Evolutionary conservation across 1,140 invertebrate species (phyloP), one percentile per base, ranked within the genome.

Genomic region (Drosophila ercepeae): DNA sequence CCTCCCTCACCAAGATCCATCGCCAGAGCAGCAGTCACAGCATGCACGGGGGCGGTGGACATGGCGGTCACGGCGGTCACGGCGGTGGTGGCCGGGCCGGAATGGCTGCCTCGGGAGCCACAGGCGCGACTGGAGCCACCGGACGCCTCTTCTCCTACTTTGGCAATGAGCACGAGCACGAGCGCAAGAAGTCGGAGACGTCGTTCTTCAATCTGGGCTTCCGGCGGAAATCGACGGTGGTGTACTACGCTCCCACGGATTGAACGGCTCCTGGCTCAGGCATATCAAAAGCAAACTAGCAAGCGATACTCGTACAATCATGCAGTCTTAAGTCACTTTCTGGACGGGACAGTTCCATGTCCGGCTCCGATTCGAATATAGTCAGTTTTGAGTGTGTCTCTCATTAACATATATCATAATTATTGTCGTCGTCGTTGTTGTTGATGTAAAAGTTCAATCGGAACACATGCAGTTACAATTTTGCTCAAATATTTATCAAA

Each of bases 201-300:
- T 90, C 88, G 3, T 91, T 91, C 54, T 91, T 91, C 48, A 91
- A 89, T 59, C 61, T 91, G 51, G 90, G 90, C 42, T 91, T 91
- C 53, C 70, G 90, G 9, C 84, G 90, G 45, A 91, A 91, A 52
- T 91, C 90, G 32, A 90, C 90, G 2, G 83, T 91, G 41, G 86
- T 90, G 4, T 91, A 91, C 18, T 91, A 91, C 65, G 90, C 90
- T 39, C 89, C 49, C 75, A 76, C 36, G 70, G 84, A 55, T 70
- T 81, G 42, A 44, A 18, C 25, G 19, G 7, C 19, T 41, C 13
- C 34, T 45, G 16, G 48, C 19, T 58, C 42, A 19, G 64, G 72
- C 65, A 72, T 75, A 78, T 78, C 79, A 84, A 39, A 27, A 19
- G 21, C 36, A 27, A 14, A 19, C n/a, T 19, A 51, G 29, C 29